Evolutionary conservation across 1,140 invertebrate species (phyloP).

Genomic region (Whitmania pigra): DNA sequence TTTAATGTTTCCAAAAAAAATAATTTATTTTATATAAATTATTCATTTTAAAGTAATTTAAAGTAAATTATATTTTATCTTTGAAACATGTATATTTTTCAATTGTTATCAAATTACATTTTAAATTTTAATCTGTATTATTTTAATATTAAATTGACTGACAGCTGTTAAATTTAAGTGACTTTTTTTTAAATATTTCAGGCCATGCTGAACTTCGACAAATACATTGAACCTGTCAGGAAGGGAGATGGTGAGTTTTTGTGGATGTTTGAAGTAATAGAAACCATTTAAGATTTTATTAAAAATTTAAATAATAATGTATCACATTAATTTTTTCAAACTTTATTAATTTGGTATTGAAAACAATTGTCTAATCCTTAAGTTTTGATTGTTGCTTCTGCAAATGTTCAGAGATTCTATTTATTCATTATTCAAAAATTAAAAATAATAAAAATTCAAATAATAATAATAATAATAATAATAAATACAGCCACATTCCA

Average conservation of each 20-base stretch:
- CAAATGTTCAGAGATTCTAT: neutral
- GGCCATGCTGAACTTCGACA: conserved; percentile 47
- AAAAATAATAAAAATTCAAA: no score
- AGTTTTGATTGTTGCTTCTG: neutral
- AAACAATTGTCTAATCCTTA: neutral
- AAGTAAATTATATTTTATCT: no score
- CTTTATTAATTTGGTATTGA: no score
- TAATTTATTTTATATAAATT: neutral
- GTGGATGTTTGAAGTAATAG: neutral
- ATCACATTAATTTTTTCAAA: no score
- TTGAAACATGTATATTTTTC: neutral
- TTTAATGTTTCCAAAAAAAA: neutral
- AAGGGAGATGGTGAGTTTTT: conserved; percentile 41
- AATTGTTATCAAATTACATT: neutral
- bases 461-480: no score
- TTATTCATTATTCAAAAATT: conserved; percentile 12
- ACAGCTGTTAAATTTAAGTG: no score
- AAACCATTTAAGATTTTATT: neutral
- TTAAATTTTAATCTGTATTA: neutral
- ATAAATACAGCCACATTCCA: conserved; percentile 42
- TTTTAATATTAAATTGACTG: neutral
- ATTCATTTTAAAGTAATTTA: neutral
- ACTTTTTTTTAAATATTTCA: conserved; percentile 27
- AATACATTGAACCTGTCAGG: conserved; percentile 62
- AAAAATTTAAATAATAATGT: no score